Base-by-base conservation (phyloP, 2,888 invertebrate genomes). In the Onchidella celtica region DNA sequence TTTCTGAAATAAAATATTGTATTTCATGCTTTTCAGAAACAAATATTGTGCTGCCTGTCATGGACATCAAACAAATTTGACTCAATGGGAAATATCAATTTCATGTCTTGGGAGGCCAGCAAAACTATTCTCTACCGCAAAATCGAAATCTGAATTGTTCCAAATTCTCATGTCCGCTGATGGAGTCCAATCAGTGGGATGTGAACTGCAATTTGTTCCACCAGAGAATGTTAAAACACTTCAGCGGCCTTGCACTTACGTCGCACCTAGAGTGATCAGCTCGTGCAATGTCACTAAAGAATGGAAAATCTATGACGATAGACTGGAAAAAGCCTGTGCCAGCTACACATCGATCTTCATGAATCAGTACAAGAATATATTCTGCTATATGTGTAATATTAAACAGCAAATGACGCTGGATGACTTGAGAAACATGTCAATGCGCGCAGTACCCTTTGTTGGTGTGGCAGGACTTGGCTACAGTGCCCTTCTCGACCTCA, bases 341-440 rank as follows among this genome's bases (percentile, higher is more conserved):
- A 72, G 68, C 2, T 84, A 83, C 55, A 82, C 79, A 4, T 47
- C 73, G 1, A n/a, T 78, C 1, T 82, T 81, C 24, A 32, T 59
- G 3, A 38, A 34, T 11, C 29, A 65, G 21, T 83, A 84, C 70
- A 81, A 63, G 57, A 86, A 86, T 57, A 65, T 83, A 4, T 84
- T 83, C 36, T 86, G 85, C 40, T 81, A 68, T 29, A 70, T 86
- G 38, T 86, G 84, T 63, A 84, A 85, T 65, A 57, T 59, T 17
- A 27, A 17, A 17, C 38, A n/a, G n/a, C n/a, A n/a, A n/a, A n/a
- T n/a, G n/a, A n/a, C n/a, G n/a, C n/a, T n/a, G n/a, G n/a, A n/a
- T n/a, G n/a, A n/a, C n/a, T n/a, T n/a, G n/a, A n/a, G n/a, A n/a
- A n/a, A n/a, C n/a, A n/a, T n/a, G n/a, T n/a, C n/a, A n/a, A n/a